These are phyloP conservation scores for Irena cyanogastra DNA, from an alignment of 2,113 vertebrate species.

Conservation along the genomic window DNA sequence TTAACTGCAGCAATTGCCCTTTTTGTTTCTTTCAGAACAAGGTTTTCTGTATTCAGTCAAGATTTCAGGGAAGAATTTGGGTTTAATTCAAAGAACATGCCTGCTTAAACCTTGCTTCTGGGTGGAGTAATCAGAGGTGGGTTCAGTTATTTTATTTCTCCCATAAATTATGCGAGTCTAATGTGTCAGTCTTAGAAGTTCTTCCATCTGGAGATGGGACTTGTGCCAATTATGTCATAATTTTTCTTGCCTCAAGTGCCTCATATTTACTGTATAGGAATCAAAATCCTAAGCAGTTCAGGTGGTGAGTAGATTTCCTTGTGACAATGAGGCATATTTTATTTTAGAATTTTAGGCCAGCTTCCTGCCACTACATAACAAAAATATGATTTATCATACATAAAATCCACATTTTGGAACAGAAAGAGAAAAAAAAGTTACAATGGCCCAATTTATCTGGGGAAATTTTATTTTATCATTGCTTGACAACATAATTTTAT, in stretches of 20 bases:
- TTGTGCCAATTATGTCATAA: slow-evolving; percentile 56
- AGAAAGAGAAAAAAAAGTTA: background rate
- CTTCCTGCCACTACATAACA: slow-evolving; percentile 26
- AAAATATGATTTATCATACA: slow-evolving; percentile 19
- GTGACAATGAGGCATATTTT: slow-evolving; percentile 11
- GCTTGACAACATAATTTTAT: slow-evolving; percentile 27
- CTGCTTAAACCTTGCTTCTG: slow-evolving; percentile 32
- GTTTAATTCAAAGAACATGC: slow-evolving; percentile 15
- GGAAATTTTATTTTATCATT: slow-evolving; percentile 34
- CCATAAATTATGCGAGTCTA: slow-evolving; percentile 35
- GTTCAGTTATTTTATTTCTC: slow-evolving; percentile 37
- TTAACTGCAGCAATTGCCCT: background rate
- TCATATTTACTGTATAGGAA: slow-evolving; percentile 6
- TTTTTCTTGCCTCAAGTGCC: slow-evolving; percentile 52
- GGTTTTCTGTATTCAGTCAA: background rate
- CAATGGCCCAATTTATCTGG: background rate
- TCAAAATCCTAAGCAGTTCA: slow-evolving; percentile 39
- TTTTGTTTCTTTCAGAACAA: background rate
- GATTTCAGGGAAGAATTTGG: background rate
- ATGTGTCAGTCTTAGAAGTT: slow-evolving; percentile 46
- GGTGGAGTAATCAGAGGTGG: slow-evolving; percentile 14
- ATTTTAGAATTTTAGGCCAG: slow-evolving; percentile 37
- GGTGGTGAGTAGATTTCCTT: slow-evolving; percentile 28
- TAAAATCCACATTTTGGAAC: slow-evolving; percentile 24
- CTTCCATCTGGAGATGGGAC: slow-evolving; percentile 59